Percentiles rank a stretch among this genome's conserved stretches.
Conservation (phyloP, 2,113 vertebrate genomes). For the Sterrhoptilus dennistouni region DNA sequence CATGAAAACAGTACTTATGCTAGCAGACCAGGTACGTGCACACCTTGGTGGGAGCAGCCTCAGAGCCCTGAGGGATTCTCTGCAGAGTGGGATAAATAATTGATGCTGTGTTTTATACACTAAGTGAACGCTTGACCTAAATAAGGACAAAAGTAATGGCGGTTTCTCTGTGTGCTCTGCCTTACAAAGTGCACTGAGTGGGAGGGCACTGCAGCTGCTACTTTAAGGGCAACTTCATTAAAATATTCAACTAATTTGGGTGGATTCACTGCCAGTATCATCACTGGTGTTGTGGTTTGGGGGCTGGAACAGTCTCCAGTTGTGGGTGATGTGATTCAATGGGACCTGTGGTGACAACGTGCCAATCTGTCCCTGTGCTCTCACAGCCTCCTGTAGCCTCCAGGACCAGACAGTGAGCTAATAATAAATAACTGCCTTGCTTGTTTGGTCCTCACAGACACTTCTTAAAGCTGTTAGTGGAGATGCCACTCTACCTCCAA, state of each 20-base stretch:
- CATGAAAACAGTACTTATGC: slow-evolving; percentile 99
- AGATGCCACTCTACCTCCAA: background rate
- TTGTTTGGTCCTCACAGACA: background rate
- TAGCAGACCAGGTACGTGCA: slow-evolving; percentile 95
- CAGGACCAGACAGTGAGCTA: background rate
- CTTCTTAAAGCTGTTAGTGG: background rate
- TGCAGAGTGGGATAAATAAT: background rate
- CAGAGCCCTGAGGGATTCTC: background rate
- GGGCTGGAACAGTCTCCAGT: background rate
- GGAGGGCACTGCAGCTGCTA: background rate
- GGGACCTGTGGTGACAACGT: background rate
- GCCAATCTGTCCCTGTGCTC: too few relatives aligned
- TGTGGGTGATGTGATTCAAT: background rate
- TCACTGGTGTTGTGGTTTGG: background rate
- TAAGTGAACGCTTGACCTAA: background rate
- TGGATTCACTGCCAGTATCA: background rate
- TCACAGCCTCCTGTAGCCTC: background rate
- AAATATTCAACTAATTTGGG: background rate
- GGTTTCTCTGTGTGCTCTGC: background rate
- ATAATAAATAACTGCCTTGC: background rate
- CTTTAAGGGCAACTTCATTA: background rate
- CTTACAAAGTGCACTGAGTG: background rate
- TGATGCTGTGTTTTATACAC: background rate
- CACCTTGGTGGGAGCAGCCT: background rate
- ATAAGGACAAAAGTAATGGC: background rate